These are phyloP conservation scores for Solen grandis DNA, from an alignment of 1,140 invertebrate genomes.

Conservation along the genomic window DNA sequence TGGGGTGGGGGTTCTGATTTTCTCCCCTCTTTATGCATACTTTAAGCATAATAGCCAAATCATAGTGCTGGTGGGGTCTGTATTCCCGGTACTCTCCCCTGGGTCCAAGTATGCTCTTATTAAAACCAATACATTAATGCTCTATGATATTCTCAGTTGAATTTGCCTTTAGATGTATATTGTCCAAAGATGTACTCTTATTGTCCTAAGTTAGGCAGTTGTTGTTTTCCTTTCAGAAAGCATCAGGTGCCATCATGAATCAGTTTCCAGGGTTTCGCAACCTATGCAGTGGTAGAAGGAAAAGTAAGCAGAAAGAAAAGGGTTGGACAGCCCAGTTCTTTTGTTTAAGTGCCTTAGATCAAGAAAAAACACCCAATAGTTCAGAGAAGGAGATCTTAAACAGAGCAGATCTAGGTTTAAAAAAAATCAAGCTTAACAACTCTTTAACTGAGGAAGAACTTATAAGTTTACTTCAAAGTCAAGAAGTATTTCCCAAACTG, in stretches of 20 bases:
- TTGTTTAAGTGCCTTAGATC: background rate
- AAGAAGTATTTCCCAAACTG: conserved; percentile 26
- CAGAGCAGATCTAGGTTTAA: conserved; percentile 5
- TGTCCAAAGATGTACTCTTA: too few species aligned
- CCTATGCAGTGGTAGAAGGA: background rate
- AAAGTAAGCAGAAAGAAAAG: background rate
- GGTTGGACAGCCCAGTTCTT: conserved; percentile 6
- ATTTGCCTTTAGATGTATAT: too few species aligned
- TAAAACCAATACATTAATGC: too few species aligned
- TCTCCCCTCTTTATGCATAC: too few species aligned
- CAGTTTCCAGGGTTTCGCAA: background rate
- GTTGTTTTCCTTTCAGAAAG: too few species aligned
- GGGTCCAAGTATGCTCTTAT: too few species aligned
- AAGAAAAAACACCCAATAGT: background rate
- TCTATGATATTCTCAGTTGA: too few species aligned
- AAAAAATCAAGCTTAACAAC: conserved; percentile 22
- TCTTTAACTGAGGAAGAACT: conserved; percentile 19
- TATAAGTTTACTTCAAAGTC: conserved; percentile 6
- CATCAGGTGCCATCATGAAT: background rate
- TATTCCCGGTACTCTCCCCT: too few species aligned
- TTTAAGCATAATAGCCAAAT: too few species aligned
- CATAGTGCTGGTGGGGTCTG: too few species aligned
- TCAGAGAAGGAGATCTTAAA: conserved; percentile 14
- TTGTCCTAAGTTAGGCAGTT: too few species aligned
- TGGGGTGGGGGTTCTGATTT: too few species aligned